Conservation (phyloP, 2,113 vertebrate species). For the Paralichthys olivaceus region DNA sequence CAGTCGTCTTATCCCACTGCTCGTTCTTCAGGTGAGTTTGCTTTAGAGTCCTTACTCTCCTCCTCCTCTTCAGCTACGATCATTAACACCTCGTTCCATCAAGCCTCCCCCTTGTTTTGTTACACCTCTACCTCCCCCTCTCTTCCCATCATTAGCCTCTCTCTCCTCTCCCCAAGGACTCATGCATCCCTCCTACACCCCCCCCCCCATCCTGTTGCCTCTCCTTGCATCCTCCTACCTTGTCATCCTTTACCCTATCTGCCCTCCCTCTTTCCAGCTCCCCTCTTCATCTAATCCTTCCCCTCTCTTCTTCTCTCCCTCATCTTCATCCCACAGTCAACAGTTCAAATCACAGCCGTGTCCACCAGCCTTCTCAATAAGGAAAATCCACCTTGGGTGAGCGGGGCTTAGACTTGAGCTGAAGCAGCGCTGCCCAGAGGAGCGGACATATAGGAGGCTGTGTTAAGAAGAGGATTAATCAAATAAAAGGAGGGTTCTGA, state of each 20-base stretch:
- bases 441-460: slow-evolving; percentile 22
- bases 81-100: slow-evolving; percentile 55
- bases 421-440: slow-evolving; percentile 14
- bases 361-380: slow-evolving; percentile 32
- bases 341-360: slow-evolving; percentile 32
- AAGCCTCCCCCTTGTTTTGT: slow-evolving; percentile 6
- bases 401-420: neutral
- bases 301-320: slow-evolving; percentile 5
- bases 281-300: neutral
- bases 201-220: slow-evolving; percentile 14
- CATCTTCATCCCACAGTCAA: slow-evolving; percentile 27
- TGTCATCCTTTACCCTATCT: neutral
- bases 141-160: slow-evolving; percentile 46
- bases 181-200: neutral
- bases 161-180: slow-evolving; percentile 5
- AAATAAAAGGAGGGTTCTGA: slow-evolving; percentile 42
- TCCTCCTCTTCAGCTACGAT: slow-evolving; percentile 10
- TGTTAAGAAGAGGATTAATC: slow-evolving; percentile 65
- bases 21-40: too few species aligned
- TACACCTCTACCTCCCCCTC: slow-evolving; percentile 3
- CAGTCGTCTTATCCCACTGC: too few species aligned
- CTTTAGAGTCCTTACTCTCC: too few species aligned
- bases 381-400: slow-evolving; percentile 46
- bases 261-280: neutral
- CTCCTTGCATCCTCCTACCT: neutral